A percentile compares a stretch with the other conserved stretches of the same genome.
Conservation (phyloP, 2,888 invertebrate species). For the Phortica magna region DNA sequence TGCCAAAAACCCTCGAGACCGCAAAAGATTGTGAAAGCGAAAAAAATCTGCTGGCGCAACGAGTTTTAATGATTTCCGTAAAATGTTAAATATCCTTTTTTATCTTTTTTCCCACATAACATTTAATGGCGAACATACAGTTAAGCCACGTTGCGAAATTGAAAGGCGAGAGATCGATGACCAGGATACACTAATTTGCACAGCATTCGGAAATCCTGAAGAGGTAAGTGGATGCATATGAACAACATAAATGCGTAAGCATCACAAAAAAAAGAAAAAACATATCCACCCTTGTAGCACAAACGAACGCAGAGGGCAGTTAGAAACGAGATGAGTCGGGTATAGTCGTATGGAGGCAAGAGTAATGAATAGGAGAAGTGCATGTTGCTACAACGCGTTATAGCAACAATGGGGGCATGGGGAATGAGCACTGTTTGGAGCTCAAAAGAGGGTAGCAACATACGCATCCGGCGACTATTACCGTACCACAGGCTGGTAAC, state of each 20-base stretch:
- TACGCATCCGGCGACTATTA: constrained; percentile 13
- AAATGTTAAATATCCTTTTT: constrained; percentile 1
- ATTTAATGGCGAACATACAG: constrained; percentile 79
- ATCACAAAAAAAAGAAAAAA: constrained; percentile 10
- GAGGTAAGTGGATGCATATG: constrained; percentile 68
- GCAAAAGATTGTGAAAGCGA: not conserved
- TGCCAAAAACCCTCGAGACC: not conserved
- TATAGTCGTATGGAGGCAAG: not conserved
- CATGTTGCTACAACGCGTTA: not conserved
- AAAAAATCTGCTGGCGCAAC: constrained; percentile 5
- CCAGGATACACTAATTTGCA: constrained; percentile 87
- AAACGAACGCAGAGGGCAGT: constrained; percentile 5
- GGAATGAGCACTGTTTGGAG: not conserved
- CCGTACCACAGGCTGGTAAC: not conserved
- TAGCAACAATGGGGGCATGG: constrained; percentile 8
- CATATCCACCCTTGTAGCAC: not conserved
- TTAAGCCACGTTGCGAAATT: constrained; percentile 90
- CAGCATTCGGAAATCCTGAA: constrained; percentile 88
- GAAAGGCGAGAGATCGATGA: constrained; percentile 86
- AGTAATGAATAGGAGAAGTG: not conserved
- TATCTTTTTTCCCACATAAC: constrained; percentile 31
- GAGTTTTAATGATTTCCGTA: constrained; percentile 1
- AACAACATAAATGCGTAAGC: constrained; percentile 24
- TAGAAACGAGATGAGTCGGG: not conserved
- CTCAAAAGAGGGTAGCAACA: not conserved